Conservation (phyloP, 2,888 invertebrate genomes). For the Caradrina clavipalpis region DNA sequence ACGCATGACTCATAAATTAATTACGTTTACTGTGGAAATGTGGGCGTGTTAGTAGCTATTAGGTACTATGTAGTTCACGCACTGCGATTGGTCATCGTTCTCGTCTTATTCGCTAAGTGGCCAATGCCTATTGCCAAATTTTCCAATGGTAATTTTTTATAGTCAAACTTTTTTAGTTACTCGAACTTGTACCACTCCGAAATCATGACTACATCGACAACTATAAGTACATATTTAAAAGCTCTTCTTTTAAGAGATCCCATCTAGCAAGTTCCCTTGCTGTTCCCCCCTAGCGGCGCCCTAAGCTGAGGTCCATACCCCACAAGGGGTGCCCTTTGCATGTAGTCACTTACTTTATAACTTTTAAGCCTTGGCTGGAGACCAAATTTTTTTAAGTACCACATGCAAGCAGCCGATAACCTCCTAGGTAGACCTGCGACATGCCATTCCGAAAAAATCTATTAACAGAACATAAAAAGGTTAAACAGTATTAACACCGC, state of each 20-base stretch:
- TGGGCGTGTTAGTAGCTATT: conserved; percentile 24
- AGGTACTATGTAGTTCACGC: conserved; percentile 11
- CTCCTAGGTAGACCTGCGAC: no score
- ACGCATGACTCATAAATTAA: conserved; percentile 19
- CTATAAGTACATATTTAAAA: background rate
- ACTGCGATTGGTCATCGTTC: conserved; percentile 28
- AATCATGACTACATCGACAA: background rate
- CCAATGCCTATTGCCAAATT: conserved; percentile 25
- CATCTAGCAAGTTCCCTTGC: no score
- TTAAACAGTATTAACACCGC: conserved; percentile 20
- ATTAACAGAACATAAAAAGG: background rate
- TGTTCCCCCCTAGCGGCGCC: no score
- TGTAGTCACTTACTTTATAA: no score
- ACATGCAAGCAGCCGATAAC: no score
- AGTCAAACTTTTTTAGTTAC: background rate
- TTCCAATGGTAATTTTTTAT: conserved; percentile 7
- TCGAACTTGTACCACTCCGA: background rate
- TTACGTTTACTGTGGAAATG: conserved; percentile 26
- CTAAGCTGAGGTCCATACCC: no score
- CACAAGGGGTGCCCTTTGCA: no score
- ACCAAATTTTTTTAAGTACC: no score
- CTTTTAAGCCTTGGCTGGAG: no score
- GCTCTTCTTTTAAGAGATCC: background rate
- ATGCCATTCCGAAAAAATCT: no score
- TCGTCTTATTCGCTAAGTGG: conserved; percentile 12